Percentiles rank a stretch among this genome's conserved stretches.
These are phyloP conservation scores for Cladopsammia gracilis DNA, from an alignment of 64 coral and sea anemone species.

Conservation along the genomic window DNA sequence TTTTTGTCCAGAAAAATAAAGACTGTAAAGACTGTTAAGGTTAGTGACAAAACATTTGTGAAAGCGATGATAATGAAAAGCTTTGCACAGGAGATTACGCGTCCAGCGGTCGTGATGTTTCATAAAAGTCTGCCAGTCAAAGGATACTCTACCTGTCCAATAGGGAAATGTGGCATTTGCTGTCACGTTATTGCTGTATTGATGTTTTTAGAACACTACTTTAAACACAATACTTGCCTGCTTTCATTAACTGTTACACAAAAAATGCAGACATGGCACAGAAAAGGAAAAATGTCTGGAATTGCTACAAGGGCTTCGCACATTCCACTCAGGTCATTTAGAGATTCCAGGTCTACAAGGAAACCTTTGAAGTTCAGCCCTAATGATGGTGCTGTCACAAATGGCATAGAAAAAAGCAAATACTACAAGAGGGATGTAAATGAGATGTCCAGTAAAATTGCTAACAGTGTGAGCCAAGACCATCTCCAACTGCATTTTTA, in stretches of 20 bases:
- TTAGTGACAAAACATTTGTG: slow-evolving; percentile 33
- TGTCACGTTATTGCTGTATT: neutral
- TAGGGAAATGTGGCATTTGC: slow-evolving; percentile 36
- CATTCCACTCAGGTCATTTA: slow-evolving; percentile 18
- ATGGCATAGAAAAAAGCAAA: neutral
- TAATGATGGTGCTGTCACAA: neutral
- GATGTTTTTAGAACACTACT: neutral
- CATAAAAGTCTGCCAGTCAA: slow-evolving; percentile 41
- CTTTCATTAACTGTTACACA: slow-evolving; percentile 2
- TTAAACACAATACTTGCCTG: slow-evolving; percentile 9
- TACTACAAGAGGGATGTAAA: neutral
- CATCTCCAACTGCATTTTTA: slow-evolving; percentile 16
- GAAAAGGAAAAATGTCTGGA: slow-evolving; percentile 26
- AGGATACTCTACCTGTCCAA: slow-evolving; percentile 47
- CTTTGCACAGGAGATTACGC: slow-evolving; percentile 46
- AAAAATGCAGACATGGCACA: slow-evolving; percentile 31
- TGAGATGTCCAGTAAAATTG: slow-evolving; percentile 12
- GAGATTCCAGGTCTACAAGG: neutral
- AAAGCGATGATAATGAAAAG: slow-evolving; percentile 67
- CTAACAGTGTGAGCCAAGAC: neutral
- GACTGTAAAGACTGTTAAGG: slow-evolving; percentile 34
- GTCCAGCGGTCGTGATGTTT: slow-evolving; percentile 45
- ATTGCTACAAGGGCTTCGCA: slow-evolving; percentile 14
- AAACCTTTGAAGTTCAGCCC: slow-evolving; percentile 8
- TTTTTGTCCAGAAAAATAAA: slow-evolving; percentile 54